These are phyloP conservation scores for Ylistrum balloti DNA, from an alignment of 1,140 invertebrate genomes.

Conservation along the genomic window DNA sequence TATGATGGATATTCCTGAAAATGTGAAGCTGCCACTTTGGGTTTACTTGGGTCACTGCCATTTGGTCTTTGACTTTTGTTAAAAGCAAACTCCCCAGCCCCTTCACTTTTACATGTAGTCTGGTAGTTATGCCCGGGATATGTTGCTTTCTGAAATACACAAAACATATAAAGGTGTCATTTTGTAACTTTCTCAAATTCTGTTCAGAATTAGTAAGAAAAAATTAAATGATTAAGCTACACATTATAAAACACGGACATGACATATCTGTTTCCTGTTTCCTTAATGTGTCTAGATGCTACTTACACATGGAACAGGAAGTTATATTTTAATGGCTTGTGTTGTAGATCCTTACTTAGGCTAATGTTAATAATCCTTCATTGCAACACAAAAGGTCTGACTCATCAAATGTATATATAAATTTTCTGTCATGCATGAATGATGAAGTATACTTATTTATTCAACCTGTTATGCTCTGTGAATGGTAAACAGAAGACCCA, in stretches of 20 bases:
- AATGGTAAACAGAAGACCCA: background rate
- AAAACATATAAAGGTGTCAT: background rate
- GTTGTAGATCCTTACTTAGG: background rate
- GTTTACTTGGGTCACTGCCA: background rate
- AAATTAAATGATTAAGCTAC: background rate
- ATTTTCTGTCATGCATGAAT: slow-evolving; percentile 4
- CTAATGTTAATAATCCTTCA: background rate
- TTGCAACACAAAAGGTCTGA: background rate
- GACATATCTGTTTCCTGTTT: background rate
- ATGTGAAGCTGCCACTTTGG: background rate
- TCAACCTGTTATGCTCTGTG: background rate
- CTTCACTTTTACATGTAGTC: background rate
- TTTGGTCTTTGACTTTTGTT: background rate
- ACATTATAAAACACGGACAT: background rate
- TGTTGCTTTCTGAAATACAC: slow-evolving; percentile 8
- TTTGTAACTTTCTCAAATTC: too few relatives aligned
- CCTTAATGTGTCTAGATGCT: background rate
- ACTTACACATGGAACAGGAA: background rate
- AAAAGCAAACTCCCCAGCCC: background rate
- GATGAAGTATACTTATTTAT: background rate
- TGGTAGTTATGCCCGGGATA: slow-evolving; percentile 1
- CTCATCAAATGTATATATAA: slow-evolving; percentile 10
- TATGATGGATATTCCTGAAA: slow-evolving; percentile 35
- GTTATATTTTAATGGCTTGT: background rate
- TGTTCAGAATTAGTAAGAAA: too few relatives aligned